A percentile compares a stretch with the other conserved stretches of the same genome.
Evolutionary conservation across 2,113 vertebrate genomes (phyloP).

Genomic region (Microcebus jonahi): DNA sequence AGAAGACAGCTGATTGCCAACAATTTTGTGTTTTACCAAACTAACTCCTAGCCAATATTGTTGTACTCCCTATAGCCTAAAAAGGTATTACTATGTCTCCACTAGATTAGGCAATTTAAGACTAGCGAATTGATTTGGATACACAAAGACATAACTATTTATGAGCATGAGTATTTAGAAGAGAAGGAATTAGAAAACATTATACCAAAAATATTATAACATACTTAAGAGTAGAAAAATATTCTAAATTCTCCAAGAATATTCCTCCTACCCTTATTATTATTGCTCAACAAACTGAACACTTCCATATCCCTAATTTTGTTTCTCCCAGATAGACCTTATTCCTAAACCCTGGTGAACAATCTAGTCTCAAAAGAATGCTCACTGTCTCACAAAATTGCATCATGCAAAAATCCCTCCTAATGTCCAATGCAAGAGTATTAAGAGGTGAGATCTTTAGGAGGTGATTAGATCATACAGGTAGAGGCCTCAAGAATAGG

Average conservation of each 20-base stretch:
- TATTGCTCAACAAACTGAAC: background rate
- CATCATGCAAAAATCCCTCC: background rate
- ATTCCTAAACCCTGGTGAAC: background rate
- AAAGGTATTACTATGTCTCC: background rate
- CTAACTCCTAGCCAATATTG: background rate
- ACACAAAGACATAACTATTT: background rate
- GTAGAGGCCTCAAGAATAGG: background rate
- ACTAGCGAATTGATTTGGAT: background rate
- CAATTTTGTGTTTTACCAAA: conserved; percentile 3
- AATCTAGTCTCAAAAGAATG: background rate
- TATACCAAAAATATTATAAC: background rate
- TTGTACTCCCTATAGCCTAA: background rate
- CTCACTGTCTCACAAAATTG: background rate
- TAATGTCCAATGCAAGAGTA: background rate
- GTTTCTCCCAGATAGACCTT: background rate
- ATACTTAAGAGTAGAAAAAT: background rate
- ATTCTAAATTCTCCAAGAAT: background rate
- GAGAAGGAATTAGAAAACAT: background rate
- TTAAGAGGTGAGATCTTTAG: background rate
- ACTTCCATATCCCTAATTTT: background rate
- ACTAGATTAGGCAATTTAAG: background rate
- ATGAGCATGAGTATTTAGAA: background rate
- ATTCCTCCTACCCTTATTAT: background rate
- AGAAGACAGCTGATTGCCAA: background rate
- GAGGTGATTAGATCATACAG: background rate